Evolutionary conservation across 2,113 vertebrate species (phyloP).

Genomic region (Lasiurus cinereus): DNA sequence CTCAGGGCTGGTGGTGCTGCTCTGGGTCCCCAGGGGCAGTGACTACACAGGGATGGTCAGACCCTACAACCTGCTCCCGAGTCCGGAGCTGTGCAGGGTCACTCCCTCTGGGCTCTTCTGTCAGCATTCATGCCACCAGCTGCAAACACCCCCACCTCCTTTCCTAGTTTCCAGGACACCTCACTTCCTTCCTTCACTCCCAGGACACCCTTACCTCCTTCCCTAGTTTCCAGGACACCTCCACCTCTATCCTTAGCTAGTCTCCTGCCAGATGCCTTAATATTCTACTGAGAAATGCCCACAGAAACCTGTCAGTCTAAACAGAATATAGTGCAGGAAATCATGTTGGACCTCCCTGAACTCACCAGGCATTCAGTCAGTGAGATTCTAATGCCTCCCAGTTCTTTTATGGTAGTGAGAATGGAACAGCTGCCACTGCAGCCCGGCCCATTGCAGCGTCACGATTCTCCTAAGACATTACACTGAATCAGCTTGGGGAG

Average conservation of each 20-base stretch:
- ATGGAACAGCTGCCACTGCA: constrained; percentile 23
- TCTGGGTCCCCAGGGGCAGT: constrained; percentile 57
- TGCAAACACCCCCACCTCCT: constrained; percentile 77
- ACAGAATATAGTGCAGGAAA: constrained; percentile 82
- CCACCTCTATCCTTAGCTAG: constrained; percentile 70
- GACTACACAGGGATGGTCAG: constrained; percentile 51
- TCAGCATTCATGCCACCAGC: constrained; percentile 84
- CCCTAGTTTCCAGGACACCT: constrained; percentile 82
- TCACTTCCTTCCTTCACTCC: no score
- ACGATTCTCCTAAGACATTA: constrained; percentile 52
- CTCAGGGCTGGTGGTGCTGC: constrained; percentile 66
- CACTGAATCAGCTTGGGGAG: constrained; percentile 40
- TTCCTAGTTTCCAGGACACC: no score
- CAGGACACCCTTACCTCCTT: constrained; percentile 76
- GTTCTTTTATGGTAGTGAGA: constrained; percentile 68
- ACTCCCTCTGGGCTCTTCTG: constrained; percentile 78
- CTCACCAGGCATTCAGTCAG: constrained; percentile 68
- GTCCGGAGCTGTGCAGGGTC: constrained; percentile 77
- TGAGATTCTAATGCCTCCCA: constrained; percentile 56
- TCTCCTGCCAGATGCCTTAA: constrained; percentile 85
- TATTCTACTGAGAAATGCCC: constrained; percentile 84
- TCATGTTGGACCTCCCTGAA: constrained; percentile 69
- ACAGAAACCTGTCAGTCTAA: constrained; percentile 86
- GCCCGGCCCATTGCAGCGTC: constrained; percentile 1
- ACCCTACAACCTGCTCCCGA: constrained; percentile 67